phyloP scores from a whole-genome alignment of 2,888 invertebrate genomes.

The Rhagium mordax region DNA sequence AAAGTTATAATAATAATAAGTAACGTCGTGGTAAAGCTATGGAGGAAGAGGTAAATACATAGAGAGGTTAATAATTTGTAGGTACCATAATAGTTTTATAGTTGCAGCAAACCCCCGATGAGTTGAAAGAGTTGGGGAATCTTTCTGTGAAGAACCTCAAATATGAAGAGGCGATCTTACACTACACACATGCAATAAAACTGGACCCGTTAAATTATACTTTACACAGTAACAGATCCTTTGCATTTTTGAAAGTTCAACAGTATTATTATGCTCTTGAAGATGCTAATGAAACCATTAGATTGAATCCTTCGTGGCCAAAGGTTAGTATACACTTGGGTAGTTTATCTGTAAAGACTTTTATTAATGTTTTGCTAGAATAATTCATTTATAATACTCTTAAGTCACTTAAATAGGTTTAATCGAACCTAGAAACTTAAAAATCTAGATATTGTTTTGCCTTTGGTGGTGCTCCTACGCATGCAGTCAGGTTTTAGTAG shows the following conservation, averaged over 20 bases:
- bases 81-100: background rate
- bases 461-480: too few relatives aligned
- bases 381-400: too few relatives aligned
- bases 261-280: conserved; percentile 84
- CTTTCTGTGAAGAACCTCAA: conserved; percentile 81
- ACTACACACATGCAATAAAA: conserved; percentile 86
- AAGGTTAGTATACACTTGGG: conserved; percentile 78
- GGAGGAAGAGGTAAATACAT: conserved; percentile 15
- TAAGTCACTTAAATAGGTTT: too few relatives aligned
- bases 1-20: background rate
- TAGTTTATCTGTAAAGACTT: too few relatives aligned
- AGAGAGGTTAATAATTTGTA: background rate
- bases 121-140: conserved; percentile 83
- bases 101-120: conserved; percentile 67
- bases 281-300: conserved; percentile 85
- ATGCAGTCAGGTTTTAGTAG: too few relatives aligned
- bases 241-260: conserved; percentile 83
- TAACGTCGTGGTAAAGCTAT: background rate
- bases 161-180: conserved; percentile 83
- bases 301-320: conserved; percentile 83
- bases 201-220: conserved; percentile 80
- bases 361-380: too few relatives aligned
- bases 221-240: conserved; percentile 85
- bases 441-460: too few relatives aligned
- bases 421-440: too few relatives aligned